Percentiles rank a stretch among this genome's conserved stretches.
phyloP scores from a whole-genome alignment of 2,888 invertebrate genomes.

The Microctonus aethiopoides region DNA sequence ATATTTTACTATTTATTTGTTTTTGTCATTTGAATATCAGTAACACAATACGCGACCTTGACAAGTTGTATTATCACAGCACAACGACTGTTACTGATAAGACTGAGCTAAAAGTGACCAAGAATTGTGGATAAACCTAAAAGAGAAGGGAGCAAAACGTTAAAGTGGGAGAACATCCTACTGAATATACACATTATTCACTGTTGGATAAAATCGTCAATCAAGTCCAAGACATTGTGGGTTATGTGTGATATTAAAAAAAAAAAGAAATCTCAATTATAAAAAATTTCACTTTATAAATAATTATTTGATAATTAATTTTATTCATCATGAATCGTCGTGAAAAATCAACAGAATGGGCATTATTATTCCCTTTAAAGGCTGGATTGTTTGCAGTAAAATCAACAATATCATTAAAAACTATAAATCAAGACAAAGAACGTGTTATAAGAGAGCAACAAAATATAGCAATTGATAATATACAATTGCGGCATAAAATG shows the following conservation, averaged over 20 bases:
- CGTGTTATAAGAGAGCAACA: constrained; percentile 38
- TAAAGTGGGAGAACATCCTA: neutral
- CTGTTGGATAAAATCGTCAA: neutral
- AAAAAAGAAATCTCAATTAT: neutral
- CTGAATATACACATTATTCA: neutral
- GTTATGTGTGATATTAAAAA: neutral
- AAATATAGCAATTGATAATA: constrained; percentile 41
- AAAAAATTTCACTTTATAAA: neutral
- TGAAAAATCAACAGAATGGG: constrained; percentile 71
- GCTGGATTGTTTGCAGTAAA: constrained; percentile 71
- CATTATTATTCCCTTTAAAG: constrained; percentile 72
- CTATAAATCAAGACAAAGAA: constrained; percentile 54
- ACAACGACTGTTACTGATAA: neutral
- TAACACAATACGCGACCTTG: neutral
- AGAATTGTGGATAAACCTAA: neutral
- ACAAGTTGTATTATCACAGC: neutral
- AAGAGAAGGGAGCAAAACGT: neutral
- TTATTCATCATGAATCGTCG: constrained; percentile 61
- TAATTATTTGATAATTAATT: neutral
- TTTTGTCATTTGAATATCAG: neutral
- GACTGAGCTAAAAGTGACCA: neutral
- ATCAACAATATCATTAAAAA: constrained; percentile 65
- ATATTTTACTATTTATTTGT: neutral
- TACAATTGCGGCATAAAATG: constrained; percentile 66
- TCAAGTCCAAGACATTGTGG: neutral